These are phyloP conservation scores for Galerucella pusilla DNA, from an alignment of 2,888 invertebrate species.

Conservation along the genomic window DNA sequence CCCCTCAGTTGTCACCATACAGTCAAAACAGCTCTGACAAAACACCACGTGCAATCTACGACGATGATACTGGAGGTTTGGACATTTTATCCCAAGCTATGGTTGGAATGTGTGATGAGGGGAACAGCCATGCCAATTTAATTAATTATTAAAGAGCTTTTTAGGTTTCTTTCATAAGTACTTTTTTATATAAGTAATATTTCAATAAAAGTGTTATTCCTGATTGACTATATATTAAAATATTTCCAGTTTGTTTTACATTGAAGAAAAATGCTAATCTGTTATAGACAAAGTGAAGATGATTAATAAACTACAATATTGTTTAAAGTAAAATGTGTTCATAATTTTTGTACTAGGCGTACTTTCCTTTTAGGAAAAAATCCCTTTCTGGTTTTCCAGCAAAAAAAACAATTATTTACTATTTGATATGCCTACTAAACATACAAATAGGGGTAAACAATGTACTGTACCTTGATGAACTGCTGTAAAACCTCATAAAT, in stretches of 20 bases:
- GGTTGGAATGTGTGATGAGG: constrained; percentile 21
- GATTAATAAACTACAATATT: constrained; percentile 2
- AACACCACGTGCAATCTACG: constrained; percentile 19
- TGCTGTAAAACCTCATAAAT: too few species aligned
- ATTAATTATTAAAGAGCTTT: constrained; percentile 1
- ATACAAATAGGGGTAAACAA: constrained; percentile 8
- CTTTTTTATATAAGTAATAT: too few species aligned
- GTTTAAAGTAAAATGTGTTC: neutral
- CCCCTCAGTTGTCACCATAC: constrained; percentile 23
- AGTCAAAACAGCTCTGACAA: constrained; percentile 23
- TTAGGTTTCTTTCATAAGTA: too few species aligned
- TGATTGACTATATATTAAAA: constrained; percentile 2
- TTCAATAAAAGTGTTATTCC: neutral
- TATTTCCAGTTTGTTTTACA: constrained; percentile 12
- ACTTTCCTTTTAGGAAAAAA: constrained; percentile 1
- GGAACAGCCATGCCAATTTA: constrained; percentile 15
- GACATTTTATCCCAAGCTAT: constrained; percentile 27
- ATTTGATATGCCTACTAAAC: neutral
- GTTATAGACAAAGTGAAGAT: constrained; percentile 11
- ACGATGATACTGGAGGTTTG: constrained; percentile 23
- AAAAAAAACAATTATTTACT: too few species aligned
- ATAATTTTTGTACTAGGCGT: constrained; percentile 9
- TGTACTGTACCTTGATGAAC: neutral
- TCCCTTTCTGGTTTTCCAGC: constrained; percentile 2
- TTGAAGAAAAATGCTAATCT: too few species aligned